Conservation (phyloP, 2,113 vertebrate genomes). For the Myrmecobius fasciatus region DNA sequence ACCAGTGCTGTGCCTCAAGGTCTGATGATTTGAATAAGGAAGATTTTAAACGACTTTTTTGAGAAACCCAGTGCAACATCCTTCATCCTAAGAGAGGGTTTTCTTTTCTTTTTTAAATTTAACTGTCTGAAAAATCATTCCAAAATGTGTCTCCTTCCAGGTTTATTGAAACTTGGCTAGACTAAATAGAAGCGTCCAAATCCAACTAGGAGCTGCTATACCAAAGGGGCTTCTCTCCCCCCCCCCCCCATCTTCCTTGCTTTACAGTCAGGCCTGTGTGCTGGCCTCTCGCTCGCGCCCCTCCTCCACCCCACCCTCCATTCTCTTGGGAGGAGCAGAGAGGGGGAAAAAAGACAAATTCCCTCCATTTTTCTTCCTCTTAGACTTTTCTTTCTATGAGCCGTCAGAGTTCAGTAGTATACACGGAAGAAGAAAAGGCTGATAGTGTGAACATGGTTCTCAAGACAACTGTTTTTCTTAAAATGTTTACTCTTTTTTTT, state of each 20-base stretch:
- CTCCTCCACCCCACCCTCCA: conserved; percentile 19
- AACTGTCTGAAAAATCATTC: background rate
- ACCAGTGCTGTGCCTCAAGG: background rate
- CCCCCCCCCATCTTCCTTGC: background rate
- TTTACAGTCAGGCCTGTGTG: background rate
- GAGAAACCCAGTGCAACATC: conserved; percentile 32
- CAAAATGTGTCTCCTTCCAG: background rate
- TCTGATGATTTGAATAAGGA: background rate
- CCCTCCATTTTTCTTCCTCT: background rate
- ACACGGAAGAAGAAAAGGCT: conserved; percentile 61
- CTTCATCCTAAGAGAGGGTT: background rate
- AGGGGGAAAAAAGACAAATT: background rate
- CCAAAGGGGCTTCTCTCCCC: background rate
- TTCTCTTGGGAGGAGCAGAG: background rate
- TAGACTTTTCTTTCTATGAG: conserved; percentile 22
- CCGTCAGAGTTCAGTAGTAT: conserved; percentile 63
- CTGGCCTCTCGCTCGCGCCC: background rate
- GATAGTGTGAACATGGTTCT: conserved; percentile 65
- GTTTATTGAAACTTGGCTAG: conserved; percentile 19
- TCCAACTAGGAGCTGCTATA: background rate
- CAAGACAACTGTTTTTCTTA: conserved; percentile 71
- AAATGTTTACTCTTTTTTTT: conserved; percentile 74
- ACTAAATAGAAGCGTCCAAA: background rate
- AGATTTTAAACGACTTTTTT: background rate
- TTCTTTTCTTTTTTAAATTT: background rate